Base-by-base conservation (phyloP, 2,888 invertebrate genomes). In the Ormyrus thymus region DNA sequence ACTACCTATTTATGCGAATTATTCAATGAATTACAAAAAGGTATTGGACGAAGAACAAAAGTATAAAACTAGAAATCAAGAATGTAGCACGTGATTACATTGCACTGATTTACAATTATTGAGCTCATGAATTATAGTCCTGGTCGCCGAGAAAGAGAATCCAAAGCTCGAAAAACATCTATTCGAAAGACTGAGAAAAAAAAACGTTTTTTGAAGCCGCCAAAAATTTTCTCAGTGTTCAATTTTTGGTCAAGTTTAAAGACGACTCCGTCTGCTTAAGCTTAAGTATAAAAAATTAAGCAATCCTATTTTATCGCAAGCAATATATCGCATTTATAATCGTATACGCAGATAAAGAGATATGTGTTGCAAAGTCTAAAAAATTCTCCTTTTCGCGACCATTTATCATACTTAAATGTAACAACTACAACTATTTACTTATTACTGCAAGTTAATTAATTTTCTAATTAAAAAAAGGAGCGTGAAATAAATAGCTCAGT, bases 381-480 rank as follows among this genome's bases (percentile, higher is more conserved):
- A 61, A 71, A 72, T 66, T 72, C 66, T 70, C 70, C 29, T 76
- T 70, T 76, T 62, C 13, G 70, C 76, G 61, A 76, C 61, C 70
- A 53, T 46, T 62, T 51, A 9, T 61, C 0, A 64, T 58, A 53
- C 43, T 61, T 56, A 64, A 70, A 64, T 70, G 29, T 29, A 64
- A 10, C 43, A 69, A 53, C 61, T 68, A 75, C 43, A 8, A 50
- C 66, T 75, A 53, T 7, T 10, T 73, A 59, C 8, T 61, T 68
- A 68, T 65, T 68, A 61, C 51, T 74, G 53, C 45, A n/a, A 48
- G n/a, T 68, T 68, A 68, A 75, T 75, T 68, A 56, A 56, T 65
- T 56, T 11, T 51, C n/a, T 61, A 71, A 53, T 53, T 43, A 48
- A 66, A 66, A 66, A 51, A 66, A 66, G n/a, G 11, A 66, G 11